Base-by-base conservation (phyloP, 2,888 invertebrate genomes). In the Anaspis maculata region DNA sequence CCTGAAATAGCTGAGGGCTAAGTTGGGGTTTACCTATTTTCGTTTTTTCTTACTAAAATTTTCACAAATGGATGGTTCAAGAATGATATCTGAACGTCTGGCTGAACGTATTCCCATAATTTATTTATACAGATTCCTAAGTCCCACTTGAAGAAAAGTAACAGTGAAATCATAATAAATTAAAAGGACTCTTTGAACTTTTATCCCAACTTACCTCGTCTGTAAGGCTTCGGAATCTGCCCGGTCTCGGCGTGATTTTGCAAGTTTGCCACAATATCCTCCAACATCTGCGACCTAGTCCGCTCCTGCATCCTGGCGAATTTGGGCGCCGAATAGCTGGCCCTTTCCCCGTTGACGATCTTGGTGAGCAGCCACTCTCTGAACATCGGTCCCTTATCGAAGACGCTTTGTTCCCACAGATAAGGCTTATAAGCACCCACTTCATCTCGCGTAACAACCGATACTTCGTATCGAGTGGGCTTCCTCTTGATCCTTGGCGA, bases 351-450 rank as follows among this genome's bases (percentile, higher is more conserved):
- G 53, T 92, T 92, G 2, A 92, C 91, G 45, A 92, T 88, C 68
- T 92, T 92, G 7, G 91, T 91, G 26, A 92, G 70, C 33, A 92
- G 71, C 92, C 92, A 92, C 67, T 92, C 92, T 26, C 91, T 78
- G 69, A 91, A 91, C 89, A 92, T 90, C 13, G 90, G 81, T 15
- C 90, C 91, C 72, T 91, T 91, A 63, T 90, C 88, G 61, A 92
- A 92, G 36, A 88, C 84, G 50, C 87, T 89, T 68, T 92, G 90
- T 64, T 92, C 91, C 91, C 91, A 91, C 30, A 92, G 74, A 68
- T 92, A 92, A 21, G 92, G 92, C 64, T 92, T 92, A 71, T 91
- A 92, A 46, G 92, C 92, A 24, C 91, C 90, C 23, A 92, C 92
- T 71, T 92, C 92, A 63, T 92, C 92, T 42, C 92, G 73, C 12